Percentiles rank a stretch among this genome's conserved stretches.
Conservation (phyloP, 2,797 vertebrate species). For the Eurystomus glaucurus region DNA sequence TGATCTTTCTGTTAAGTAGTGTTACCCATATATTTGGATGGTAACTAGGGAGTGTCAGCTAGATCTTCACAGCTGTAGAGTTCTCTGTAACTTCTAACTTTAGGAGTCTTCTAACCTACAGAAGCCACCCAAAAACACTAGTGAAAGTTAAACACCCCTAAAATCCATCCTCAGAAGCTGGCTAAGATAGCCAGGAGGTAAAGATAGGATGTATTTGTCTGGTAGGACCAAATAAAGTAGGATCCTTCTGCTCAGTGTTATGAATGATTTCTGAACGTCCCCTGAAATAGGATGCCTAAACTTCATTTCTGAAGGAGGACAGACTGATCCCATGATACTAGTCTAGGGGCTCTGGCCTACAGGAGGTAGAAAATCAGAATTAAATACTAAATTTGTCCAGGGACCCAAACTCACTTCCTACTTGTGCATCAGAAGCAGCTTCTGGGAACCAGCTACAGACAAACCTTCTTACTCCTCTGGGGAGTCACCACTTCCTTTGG, state of each 20-base stretch:
- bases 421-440: not conserved
- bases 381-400: not conserved
- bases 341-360: not conserved
- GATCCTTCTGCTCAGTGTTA: not conserved
- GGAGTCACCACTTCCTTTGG: not conserved
- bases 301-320: not conserved
- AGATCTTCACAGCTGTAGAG: not conserved
- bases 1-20: not conserved
- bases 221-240: not conserved
- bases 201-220: not conserved
- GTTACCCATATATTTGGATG: not conserved
- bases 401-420: accelerated
- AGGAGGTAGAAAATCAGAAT: not conserved
- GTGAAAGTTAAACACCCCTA: not conserved
- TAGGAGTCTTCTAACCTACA: not conserved
- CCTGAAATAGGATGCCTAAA: not conserved
- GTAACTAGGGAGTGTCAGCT: not conserved
- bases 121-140: not conserved
- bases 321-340: not conserved
- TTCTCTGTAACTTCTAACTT: not conserved
- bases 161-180: not conserved
- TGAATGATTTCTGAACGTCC: not conserved
- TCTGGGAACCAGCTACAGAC: not conserved
- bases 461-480: not conserved
- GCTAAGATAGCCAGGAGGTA: not conserved